Percentiles rank a stretch among this genome's conserved stretches.
Evolutionary conservation across 1,140 invertebrate genomes (phyloP).

Genomic region (Antheraea mylitta): DNA sequence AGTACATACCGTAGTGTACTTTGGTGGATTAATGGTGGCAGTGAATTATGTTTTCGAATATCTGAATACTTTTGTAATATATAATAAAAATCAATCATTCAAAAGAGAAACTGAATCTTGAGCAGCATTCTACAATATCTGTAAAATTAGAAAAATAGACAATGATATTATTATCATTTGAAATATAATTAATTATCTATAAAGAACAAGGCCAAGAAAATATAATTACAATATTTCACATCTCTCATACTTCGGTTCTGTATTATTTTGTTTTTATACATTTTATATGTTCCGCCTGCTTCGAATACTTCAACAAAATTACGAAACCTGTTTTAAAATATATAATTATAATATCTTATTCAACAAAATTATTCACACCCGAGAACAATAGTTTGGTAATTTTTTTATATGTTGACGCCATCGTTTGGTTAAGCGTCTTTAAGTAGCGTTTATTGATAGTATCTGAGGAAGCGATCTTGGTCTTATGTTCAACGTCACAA

Average conservation of each 20-base stretch:
- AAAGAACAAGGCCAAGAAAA: background rate
- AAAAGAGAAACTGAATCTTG: too few species aligned
- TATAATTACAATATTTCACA: background rate
- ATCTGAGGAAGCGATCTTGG: constrained; percentile 35
- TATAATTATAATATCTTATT: constrained; percentile 5
- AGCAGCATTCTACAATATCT: too few species aligned
- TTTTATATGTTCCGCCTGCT: background rate
- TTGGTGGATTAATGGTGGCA: too few species aligned
- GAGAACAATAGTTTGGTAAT: constrained; percentile 6
- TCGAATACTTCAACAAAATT: background rate
- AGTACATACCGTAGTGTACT: too few species aligned
- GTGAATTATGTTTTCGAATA: too few species aligned
- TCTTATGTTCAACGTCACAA: constrained; percentile 20
- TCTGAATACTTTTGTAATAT: too few species aligned
- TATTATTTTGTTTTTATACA: background rate
- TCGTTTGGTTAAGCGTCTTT: constrained; percentile 22
- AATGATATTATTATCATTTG: background rate
- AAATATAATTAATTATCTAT: too few species aligned
- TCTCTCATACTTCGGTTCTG: background rate
- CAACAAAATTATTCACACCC: constrained; percentile 7
- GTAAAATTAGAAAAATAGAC: background rate
- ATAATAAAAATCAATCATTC: too few species aligned
- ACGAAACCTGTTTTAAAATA: background rate
- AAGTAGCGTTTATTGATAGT: constrained; percentile 22
- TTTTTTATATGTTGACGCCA: constrained; percentile 13